A percentile compares a stretch with the other conserved stretches of the same genome.
Evolutionary conservation across 2,797 vertebrate genomes (phyloP).

Genomic region (Micropoecilia bifurca): DNA sequence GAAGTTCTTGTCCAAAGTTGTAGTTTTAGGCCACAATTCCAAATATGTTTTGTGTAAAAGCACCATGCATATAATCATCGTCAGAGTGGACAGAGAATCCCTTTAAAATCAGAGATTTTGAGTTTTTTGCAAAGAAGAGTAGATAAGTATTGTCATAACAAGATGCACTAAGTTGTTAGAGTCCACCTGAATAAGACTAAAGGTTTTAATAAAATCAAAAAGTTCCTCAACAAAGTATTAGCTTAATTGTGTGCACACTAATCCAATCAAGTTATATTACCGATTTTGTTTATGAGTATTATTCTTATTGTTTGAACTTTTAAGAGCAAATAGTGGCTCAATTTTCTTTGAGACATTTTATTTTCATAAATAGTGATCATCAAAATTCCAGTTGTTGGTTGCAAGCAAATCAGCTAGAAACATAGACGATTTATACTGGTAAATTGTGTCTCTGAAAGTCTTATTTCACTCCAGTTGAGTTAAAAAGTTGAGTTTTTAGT

Average conservation of each 20-base stretch:
- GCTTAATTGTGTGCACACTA: not conserved
- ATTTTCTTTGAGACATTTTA: not conserved
- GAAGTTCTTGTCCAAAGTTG: not conserved
- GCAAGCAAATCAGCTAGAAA: not conserved
- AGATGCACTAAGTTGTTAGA: not conserved
- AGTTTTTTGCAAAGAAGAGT: not conserved
- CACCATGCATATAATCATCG: not conserved
- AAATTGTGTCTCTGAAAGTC: not conserved
- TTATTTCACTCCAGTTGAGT: not conserved
- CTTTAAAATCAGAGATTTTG: not conserved
- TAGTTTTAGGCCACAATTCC: not conserved
- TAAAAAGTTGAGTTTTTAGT: not conserved
- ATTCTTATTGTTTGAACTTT: not conserved
- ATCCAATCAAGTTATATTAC: not conserved
- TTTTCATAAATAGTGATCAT: not conserved
- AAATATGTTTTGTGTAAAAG: not conserved
- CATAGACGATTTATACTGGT: not conserved
- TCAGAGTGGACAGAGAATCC: not conserved
- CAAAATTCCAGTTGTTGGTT: not conserved
- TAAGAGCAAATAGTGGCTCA: too few species aligned
- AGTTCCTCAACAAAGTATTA: not conserved
- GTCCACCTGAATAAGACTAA: not conserved
- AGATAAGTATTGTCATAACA: not conserved
- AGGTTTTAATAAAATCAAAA: not conserved
- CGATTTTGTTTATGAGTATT: not conserved